Conservation (phyloP, 2,797 vertebrate species). For the Gallirallus australis region DNA sequence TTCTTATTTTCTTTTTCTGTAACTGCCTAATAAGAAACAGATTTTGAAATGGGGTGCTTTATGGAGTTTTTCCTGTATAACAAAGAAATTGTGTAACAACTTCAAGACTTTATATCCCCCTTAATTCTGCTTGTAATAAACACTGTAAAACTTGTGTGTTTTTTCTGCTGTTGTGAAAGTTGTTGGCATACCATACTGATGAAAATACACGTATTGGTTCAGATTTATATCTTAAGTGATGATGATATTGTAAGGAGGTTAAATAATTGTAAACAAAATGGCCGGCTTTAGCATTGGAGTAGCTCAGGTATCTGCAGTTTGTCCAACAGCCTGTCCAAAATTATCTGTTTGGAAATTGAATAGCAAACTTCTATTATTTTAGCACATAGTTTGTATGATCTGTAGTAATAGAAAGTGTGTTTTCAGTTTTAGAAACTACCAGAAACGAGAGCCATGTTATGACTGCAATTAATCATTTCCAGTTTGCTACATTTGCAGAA, state of each 20-base stretch:
- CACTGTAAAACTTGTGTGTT: neutral
- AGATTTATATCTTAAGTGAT: neutral
- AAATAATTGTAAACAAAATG: neutral
- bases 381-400: neutral
- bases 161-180: neutral
- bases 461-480: neutral
- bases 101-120: neutral
- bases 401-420: neutral
- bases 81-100: slow-evolving; percentile 25
- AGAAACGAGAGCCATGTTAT: neutral
- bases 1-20: slow-evolving; percentile 25
- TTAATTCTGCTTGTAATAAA: neutral
- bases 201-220: neutral
- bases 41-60: neutral
- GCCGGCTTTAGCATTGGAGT: neutral
- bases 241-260: neutral
- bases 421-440: neutral
- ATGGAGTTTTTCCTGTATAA: slow-evolving; percentile 1
- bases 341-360: neutral
- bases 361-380: neutral
- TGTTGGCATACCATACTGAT: neutral
- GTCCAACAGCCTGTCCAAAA: neutral
- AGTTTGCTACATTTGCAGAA: neutral
- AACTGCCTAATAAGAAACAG: slow-evolving; percentile 35
- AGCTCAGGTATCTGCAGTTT: neutral